These are phyloP conservation scores for Stegophylla sp. DNA, from an alignment of 2,888 invertebrate genomes.

Conservation along the genomic window DNA sequence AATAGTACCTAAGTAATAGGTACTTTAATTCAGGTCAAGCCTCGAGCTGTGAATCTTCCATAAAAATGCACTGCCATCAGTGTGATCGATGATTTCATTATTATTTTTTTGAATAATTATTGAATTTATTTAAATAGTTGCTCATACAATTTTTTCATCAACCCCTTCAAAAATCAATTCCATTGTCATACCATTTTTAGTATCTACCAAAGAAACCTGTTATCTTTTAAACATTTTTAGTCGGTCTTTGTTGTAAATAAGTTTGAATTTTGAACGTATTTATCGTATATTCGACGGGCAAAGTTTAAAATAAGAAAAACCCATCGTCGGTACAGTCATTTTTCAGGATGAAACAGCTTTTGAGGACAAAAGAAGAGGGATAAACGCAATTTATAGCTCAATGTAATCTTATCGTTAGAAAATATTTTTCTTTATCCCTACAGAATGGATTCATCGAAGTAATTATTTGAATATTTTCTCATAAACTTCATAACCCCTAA, in stretches of 20 bases:
- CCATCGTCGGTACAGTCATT: background rate
- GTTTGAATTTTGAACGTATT: background rate
- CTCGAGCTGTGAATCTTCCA: background rate
- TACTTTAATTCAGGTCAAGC: background rate
- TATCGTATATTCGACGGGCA: background rate
- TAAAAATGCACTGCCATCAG: background rate
- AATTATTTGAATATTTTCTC: slow-evolving; percentile 3
- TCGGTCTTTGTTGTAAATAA: slow-evolving; percentile 2
- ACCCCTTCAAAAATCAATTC: background rate
- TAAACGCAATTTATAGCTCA: slow-evolving; percentile 16
- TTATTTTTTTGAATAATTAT: background rate
- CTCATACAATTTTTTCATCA: background rate
- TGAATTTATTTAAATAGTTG: background rate
- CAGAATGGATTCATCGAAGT: background rate
- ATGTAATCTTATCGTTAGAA: slow-evolving; percentile 1
- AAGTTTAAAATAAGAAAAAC: slow-evolving; percentile 35
- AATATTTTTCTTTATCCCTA: background rate
- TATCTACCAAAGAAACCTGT: background rate
- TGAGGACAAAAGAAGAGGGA: slow-evolving; percentile 14
- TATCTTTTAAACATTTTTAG: background rate
- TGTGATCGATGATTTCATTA: background rate
- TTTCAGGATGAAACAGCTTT: slow-evolving; percentile 15
- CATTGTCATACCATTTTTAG: background rate
- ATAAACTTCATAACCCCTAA: background rate
- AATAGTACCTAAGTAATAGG: no score